Evolutionary conservation across 2,113 vertebrate genomes (phyloP).

Genomic region (Bubo scandiacus): DNA sequence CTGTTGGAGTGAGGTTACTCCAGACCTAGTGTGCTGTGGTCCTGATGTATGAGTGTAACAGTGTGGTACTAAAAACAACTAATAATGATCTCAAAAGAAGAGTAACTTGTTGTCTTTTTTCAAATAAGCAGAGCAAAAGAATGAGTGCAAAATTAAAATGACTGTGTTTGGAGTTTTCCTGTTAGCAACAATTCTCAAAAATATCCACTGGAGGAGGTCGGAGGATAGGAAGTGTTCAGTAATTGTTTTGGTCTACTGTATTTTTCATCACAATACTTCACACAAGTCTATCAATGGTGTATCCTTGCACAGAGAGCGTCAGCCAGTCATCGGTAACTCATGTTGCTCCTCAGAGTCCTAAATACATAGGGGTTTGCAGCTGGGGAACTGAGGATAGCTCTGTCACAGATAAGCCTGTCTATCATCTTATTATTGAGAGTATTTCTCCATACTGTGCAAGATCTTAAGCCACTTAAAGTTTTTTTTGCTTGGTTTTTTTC

Average conservation of each 20-base stretch:
- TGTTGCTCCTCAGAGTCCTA: neutral
- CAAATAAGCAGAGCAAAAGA: neutral
- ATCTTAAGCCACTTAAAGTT: neutral
- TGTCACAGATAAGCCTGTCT: neutral
- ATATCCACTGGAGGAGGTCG: neutral
- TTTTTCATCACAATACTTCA: neutral
- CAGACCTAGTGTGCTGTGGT: neutral
- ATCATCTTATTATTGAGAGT: neutral
- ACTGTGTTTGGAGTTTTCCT: neutral
- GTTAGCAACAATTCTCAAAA: neutral
- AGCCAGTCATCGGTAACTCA: neutral
- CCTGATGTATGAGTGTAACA: neutral
- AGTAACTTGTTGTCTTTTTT: neutral
- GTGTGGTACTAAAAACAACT: neutral
- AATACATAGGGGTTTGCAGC: neutral
- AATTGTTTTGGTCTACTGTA: neutral
- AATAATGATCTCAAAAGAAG: neutral
- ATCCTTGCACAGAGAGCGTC: neutral
- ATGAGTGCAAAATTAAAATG: neutral
- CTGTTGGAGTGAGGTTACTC: neutral
- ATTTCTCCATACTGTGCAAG: neutral
- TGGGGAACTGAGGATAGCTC: neutral
- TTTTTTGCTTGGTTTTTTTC: neutral
- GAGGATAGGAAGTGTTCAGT: neutral
- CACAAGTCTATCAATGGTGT: neutral